phyloP scores from a whole-genome alignment of 1,140 invertebrate genomes.

The Pachypeltis micranthus region DNA sequence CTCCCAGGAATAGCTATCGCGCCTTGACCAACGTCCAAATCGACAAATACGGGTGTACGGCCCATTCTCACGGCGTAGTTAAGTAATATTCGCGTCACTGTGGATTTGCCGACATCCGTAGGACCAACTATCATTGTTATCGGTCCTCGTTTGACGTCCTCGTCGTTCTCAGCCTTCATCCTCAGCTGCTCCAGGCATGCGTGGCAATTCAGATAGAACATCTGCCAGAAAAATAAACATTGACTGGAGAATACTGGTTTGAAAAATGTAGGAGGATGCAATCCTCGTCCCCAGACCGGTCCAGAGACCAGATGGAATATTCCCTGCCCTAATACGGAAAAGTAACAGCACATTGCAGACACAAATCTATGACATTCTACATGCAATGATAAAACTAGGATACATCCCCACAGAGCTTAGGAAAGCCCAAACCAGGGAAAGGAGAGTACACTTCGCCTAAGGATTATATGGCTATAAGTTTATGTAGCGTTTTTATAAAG shows the following conservation, averaged over 20 bases:
- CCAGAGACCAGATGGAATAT: too few relatives aligned
- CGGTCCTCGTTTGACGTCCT: constrained; percentile 59
- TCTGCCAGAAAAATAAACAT: constrained; percentile 22
- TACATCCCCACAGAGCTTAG: too few relatives aligned
- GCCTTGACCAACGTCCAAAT: constrained; percentile 94
- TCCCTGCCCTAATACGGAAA: too few relatives aligned
- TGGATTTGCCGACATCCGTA: constrained; percentile 92
- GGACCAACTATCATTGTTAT: constrained; percentile 89
- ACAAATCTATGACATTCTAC: too few relatives aligned
- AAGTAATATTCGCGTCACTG: constrained; percentile 73
- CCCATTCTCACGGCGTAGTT: constrained; percentile 90
- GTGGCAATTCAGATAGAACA: constrained; percentile 85
- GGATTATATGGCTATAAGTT: too few relatives aligned
- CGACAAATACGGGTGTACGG: constrained; percentile 77
- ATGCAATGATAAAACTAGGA: too few relatives aligned
- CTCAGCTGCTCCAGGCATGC: constrained; percentile 84
- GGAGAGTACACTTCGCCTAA: too few relatives aligned
- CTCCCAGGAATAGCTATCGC: constrained; percentile 85
- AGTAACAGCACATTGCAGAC: too few relatives aligned
- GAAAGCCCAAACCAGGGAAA: too few relatives aligned
- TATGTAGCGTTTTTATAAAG: too few relatives aligned
- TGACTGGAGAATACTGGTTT: not conserved
- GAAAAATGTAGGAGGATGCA: not conserved
- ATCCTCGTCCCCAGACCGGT: too few relatives aligned
- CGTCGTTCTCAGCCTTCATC: constrained; percentile 48